These are phyloP conservation scores for Yponomeuta evonymella DNA, from an alignment of 2,888 invertebrate species.

Conservation along the genomic window DNA sequence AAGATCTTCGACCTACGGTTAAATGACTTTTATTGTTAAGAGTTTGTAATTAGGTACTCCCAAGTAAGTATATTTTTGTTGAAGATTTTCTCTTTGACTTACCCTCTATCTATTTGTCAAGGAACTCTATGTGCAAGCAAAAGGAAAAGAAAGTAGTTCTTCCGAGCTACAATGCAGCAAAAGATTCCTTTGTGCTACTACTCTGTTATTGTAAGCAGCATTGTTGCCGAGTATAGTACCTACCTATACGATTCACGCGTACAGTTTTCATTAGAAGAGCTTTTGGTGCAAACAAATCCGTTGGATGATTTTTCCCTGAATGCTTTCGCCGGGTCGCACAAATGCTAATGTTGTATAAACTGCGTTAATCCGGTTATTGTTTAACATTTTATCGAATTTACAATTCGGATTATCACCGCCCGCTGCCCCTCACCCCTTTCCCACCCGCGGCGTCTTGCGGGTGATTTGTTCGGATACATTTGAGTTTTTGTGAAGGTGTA, in stretches of 20 bases:
- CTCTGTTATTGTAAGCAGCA: not conserved
- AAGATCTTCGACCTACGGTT: slow-evolving; percentile 59
- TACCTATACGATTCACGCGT: too few relatives aligned
- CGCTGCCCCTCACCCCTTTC: slow-evolving; percentile 20
- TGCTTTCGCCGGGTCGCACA: slow-evolving; percentile 13
- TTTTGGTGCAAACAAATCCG: not conserved
- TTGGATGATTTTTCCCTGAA: not conserved
- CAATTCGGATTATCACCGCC: slow-evolving; percentile 42
- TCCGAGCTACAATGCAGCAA: not conserved
- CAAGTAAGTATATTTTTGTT: not conserved
- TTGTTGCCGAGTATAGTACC: not conserved
- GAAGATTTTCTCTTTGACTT: not conserved
- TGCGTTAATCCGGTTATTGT: slow-evolving; percentile 49
- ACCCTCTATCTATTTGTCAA: not conserved
- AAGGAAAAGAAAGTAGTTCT: not conserved
- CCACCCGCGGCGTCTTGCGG: not conserved
- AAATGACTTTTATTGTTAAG: slow-evolving; percentile 46
- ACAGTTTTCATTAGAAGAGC: too few relatives aligned
- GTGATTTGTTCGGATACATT: slow-evolving; percentile 26
- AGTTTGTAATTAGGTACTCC: not conserved
- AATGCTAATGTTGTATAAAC: slow-evolving; percentile 45
- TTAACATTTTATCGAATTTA: slow-evolving; percentile 50
- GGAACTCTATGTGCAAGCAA: not conserved
- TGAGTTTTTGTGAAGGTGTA: slow-evolving; percentile 26
- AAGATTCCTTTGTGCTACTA: not conserved